These are phyloP conservation scores for Colistium nudipinnis DNA, from an alignment of 2,113 vertebrate species.

Conservation along the genomic window DNA sequence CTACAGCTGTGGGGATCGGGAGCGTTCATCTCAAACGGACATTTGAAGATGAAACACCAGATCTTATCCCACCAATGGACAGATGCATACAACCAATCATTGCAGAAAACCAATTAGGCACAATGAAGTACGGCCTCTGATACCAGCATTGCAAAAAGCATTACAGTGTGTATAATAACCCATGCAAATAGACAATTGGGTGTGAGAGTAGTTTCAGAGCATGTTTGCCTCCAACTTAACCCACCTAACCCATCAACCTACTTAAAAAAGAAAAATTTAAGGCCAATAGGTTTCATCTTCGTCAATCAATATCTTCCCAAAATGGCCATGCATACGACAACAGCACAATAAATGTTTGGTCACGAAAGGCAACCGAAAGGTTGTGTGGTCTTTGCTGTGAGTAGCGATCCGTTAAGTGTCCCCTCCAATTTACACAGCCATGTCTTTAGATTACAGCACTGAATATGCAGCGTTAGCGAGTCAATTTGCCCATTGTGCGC, in stretches of 20 bases:
- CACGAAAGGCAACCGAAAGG: neutral
- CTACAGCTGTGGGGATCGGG: conserved; percentile 27
- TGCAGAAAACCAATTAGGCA: neutral
- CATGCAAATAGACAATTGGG: too few species aligned
- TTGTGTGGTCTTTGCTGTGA: conserved; percentile 19
- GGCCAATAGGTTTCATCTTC: neutral
- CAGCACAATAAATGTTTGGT: neutral
- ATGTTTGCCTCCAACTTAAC: too few species aligned
- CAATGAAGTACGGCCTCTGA: neutral
- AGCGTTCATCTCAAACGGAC: neutral
- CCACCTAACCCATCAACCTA: too few species aligned
- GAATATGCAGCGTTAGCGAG: conserved; percentile 57
- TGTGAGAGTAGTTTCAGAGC: too few species aligned
- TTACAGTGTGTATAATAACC: neutral
- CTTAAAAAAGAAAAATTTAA: neutral
- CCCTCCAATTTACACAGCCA: conserved; percentile 62
- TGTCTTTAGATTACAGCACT: conserved; percentile 64
- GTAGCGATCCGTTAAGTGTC: conserved; percentile 17
- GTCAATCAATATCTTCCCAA: neutral
- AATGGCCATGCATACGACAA: neutral
- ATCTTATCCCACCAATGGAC: neutral
- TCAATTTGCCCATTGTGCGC: conserved; percentile 60
- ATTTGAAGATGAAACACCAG: conserved; percentile 14
- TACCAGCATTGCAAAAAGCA: neutral
- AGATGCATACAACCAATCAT: conserved; percentile 1